These are phyloP conservation scores for Euphydryas editha DNA, from an alignment of 2,888 invertebrate genomes.

Conservation along the genomic window DNA sequence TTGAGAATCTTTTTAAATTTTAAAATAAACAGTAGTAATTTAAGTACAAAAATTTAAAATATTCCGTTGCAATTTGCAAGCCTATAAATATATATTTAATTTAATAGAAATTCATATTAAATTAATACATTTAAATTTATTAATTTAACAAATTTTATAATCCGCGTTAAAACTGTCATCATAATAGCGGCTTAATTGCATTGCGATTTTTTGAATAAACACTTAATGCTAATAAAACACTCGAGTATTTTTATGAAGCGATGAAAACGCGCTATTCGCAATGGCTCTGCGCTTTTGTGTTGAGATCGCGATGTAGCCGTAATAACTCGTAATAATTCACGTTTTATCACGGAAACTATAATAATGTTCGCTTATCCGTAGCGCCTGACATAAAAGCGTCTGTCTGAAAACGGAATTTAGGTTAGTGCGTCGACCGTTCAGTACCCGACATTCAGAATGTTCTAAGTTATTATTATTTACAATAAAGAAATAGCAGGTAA, in stretches of 20 bases:
- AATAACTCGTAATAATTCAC: slow-evolving; percentile 55
- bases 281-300: slow-evolving; percentile 13
- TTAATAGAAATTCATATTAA: not conserved
- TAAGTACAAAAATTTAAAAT: too few species aligned
- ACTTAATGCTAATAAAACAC: slow-evolving; percentile 9
- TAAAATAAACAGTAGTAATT: too few species aligned
- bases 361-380: slow-evolving; percentile 50
- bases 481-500: not conserved
- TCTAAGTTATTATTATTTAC: not conserved
- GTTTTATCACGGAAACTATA: slow-evolving; percentile 50
- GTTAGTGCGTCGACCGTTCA: slow-evolving; percentile 34
- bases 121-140: not conserved
- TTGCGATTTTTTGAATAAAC: slow-evolving; percentile 15
- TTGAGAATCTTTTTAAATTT: too few species aligned
- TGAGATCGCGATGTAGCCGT: slow-evolving; percentile 29
- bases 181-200: slow-evolving; percentile 5
- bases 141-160: not conserved
- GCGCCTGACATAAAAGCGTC: slow-evolving; percentile 37
- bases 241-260: slow-evolving; percentile 5
- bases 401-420: slow-evolving; percentile 42
- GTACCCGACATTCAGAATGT: not conserved
- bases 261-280: slow-evolving; percentile 16
- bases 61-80: too few species aligned
- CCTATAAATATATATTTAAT: not conserved
- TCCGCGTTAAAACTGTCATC: not conserved